Conservation (phyloP, 2,888 invertebrate genomes). For the Plebejus argus region DNA sequence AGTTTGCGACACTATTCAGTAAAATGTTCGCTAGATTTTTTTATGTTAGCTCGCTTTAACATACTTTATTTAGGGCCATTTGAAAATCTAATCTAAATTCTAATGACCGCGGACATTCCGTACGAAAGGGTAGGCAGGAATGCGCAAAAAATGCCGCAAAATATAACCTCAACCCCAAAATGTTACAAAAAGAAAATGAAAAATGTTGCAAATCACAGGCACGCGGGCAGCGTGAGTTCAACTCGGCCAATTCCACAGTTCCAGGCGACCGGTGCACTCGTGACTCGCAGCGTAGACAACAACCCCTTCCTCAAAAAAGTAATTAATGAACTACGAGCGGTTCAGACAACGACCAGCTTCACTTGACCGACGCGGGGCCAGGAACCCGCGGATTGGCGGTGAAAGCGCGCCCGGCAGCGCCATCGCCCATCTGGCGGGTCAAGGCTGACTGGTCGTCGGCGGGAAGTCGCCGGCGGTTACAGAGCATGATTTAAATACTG, state of each 20-base stretch:
- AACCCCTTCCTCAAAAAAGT: slow-evolving; percentile 60
- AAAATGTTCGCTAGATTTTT: neutral
- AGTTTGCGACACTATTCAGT: neutral
- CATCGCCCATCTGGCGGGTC: slow-evolving; percentile 50
- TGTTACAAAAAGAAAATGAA: slow-evolving; percentile 25
- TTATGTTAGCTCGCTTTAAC: no score
- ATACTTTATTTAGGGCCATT: neutral
- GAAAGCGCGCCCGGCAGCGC: slow-evolving; percentile 36
- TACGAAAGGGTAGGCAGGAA: neutral
- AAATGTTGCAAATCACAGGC: slow-evolving; percentile 26
- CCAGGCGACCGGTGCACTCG: slow-evolving; percentile 15
- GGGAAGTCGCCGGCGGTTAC: slow-evolving; percentile 55
- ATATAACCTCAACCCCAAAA: slow-evolving; percentile 1
- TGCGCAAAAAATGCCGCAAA: neutral
- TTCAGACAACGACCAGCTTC: slow-evolving; percentile 48
- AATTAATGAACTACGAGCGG: slow-evolving; percentile 64
- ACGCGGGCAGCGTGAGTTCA: neutral
- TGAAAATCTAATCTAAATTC: neutral
- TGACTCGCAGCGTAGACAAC: no score
- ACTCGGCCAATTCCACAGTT: slow-evolving; percentile 5
- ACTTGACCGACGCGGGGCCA: slow-evolving; percentile 44
- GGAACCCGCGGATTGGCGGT: slow-evolving; percentile 39
- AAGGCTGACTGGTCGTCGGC: slow-evolving; percentile 49
- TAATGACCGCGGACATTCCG: neutral
- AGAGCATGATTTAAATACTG: slow-evolving; percentile 70